phyloP scores from a whole-genome alignment of 2,797 vertebrate species.

The Eremophila alpestris region DNA sequence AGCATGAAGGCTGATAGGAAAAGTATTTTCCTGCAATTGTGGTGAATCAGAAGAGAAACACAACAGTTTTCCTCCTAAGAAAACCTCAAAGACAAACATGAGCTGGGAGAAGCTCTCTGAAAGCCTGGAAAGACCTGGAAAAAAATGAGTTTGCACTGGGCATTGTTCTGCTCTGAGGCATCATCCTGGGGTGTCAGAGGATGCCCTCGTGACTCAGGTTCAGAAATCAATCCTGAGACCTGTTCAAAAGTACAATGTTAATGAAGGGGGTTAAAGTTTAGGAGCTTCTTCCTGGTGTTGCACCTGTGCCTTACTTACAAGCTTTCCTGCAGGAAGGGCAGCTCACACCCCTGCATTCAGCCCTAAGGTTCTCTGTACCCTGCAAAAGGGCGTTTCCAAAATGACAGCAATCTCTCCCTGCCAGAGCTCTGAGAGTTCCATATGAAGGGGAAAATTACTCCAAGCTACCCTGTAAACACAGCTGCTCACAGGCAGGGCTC shows the following conservation, averaged over 20 bases:
- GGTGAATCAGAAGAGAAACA: neutral
- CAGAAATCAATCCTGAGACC: neutral
- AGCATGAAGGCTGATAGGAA: neutral
- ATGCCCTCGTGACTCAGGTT: neutral
- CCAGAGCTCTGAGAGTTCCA: neutral
- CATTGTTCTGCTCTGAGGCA: accelerated
- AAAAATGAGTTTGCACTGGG: neutral
- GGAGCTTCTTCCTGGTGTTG: neutral
- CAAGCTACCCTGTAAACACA: neutral
- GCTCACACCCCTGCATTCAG: neutral
- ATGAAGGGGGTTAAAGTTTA: neutral
- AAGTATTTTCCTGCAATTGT: neutral
- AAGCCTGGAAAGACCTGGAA: neutral
- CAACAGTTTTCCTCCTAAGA: neutral
- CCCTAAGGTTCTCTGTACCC: neutral
- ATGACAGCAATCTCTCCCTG: neutral
- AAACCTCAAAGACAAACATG: neutral
- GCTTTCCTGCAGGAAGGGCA: neutral
- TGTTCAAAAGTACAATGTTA: neutral
- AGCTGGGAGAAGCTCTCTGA: neutral
- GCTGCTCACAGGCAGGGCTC: neutral
- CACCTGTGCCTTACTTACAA: neutral
- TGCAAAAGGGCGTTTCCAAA: neutral
- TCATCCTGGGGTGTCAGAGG: neutral
- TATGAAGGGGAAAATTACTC: neutral